These are phyloP conservation scores for Psittacula derbiana DNA, from an alignment of 2,797 vertebrate species.

Conservation along the genomic window DNA sequence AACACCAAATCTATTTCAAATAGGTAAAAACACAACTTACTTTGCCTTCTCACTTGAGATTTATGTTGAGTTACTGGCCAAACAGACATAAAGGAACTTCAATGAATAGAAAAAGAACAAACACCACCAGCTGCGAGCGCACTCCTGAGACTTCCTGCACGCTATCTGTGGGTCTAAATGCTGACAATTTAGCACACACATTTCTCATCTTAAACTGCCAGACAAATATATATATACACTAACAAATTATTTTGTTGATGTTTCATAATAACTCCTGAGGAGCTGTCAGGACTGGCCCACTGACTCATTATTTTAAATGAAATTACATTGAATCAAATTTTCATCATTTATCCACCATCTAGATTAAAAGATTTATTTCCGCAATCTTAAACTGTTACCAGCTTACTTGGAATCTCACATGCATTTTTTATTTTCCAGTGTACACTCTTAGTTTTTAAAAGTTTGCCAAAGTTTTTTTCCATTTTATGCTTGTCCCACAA, in stretches of 20 bases:
- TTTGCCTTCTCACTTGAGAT: neutral
- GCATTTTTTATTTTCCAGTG: neutral
- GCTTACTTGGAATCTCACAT: neutral
- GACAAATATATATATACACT: neutral
- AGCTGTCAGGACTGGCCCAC: neutral
- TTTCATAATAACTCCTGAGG: neutral
- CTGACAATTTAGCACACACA: neutral
- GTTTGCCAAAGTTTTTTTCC: neutral
- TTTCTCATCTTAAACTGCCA: neutral
- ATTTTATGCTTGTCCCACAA: neutral
- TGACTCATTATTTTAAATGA: neutral
- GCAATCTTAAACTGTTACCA: neutral
- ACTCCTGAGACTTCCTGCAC: neutral
- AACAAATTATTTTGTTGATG: neutral
- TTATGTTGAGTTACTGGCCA: neutral
- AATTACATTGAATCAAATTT: neutral
- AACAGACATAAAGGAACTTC: neutral
- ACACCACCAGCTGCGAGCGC: neutral
- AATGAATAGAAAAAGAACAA: neutral
- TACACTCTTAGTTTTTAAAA: neutral
- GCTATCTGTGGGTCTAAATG: neutral
- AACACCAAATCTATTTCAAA: neutral
- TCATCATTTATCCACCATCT: neutral
- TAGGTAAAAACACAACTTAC: neutral
- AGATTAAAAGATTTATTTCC: neutral